phyloP scores from a whole-genome alignment of 2,113 vertebrate genomes.

The Ursus arctos region DNA sequence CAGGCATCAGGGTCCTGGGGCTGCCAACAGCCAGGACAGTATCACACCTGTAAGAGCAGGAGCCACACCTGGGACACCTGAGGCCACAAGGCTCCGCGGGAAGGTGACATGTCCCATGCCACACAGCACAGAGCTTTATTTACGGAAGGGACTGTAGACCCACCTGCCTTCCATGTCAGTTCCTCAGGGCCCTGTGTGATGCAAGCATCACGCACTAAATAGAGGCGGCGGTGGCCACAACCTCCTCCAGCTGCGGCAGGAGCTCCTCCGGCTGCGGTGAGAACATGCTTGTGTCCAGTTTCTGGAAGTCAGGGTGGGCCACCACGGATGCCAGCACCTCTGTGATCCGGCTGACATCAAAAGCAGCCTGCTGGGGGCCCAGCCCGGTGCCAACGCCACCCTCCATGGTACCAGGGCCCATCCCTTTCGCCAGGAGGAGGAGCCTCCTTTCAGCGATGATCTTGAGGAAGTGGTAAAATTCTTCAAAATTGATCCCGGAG shows the following conservation, averaged over 20 bases:
- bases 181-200: neutral
- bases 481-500: constrained; percentile 95
- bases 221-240: neutral
- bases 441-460: constrained; percentile 93
- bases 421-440: constrained; percentile 84
- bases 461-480: constrained; percentile 96
- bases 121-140: neutral
- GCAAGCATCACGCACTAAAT: neutral
- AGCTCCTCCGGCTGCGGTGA: constrained; percentile 88
- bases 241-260: constrained; percentile 91
- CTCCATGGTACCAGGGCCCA: constrained; percentile 79
- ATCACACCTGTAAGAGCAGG: neutral
- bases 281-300: constrained; percentile 86
- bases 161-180: rapidly evolving
- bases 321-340: constrained; percentile 92
- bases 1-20: neutral
- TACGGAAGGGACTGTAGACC: neutral
- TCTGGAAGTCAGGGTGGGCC: constrained; percentile 93
- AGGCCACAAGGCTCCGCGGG: neutral
- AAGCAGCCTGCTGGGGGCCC: constrained; percentile 93
- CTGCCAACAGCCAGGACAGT: neutral
- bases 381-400: constrained; percentile 83
- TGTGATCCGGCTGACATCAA: constrained; percentile 92
- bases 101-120: neutral
- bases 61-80: neutral